Evolutionary conservation across 2,113 vertebrate species (phyloP).

Genomic region (Neogobius melanostomus): DNA sequence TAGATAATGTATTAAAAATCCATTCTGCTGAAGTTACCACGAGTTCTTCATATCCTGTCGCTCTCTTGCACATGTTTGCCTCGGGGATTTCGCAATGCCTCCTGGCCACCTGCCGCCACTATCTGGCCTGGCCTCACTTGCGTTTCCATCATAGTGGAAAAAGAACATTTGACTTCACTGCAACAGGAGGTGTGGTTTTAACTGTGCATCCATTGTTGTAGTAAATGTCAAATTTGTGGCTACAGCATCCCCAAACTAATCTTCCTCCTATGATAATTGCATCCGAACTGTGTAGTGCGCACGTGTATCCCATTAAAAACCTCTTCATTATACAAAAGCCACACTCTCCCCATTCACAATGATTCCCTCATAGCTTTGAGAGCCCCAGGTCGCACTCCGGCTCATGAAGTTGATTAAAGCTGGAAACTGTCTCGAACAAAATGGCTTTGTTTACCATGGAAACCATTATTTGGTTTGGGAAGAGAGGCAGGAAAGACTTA

Average conservation of each 20-base stretch:
- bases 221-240: conserved; percentile 47
- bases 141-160: conserved; percentile 55
- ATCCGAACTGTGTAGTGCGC: background rate
- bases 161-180: conserved; percentile 56
- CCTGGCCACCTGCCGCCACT: conserved; percentile 42
- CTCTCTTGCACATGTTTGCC: conserved; percentile 30
- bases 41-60: conserved; percentile 1
- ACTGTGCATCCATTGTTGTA: conserved; percentile 65
- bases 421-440: conserved; percentile 47
- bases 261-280: too few species aligned
- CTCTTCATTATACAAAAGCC: conserved; percentile 21
- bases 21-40: background rate
- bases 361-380: conserved; percentile 20
- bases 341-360: conserved; percentile 20
- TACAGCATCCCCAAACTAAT: conserved; percentile 1
- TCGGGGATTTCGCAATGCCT: conserved; percentile 49
- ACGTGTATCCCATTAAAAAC: conserved; percentile 44
- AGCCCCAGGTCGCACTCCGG: conserved; percentile 12
- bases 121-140: conserved; percentile 49
- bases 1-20: too few species aligned
- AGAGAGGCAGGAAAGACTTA: conserved; percentile 29
- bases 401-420: conserved; percentile 38
- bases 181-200: conserved; percentile 50
- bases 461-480: conserved; percentile 37
- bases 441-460: conserved; percentile 56